Conservation (phyloP, 2,888 invertebrate species). For the Andrena trimmerana region DNA sequence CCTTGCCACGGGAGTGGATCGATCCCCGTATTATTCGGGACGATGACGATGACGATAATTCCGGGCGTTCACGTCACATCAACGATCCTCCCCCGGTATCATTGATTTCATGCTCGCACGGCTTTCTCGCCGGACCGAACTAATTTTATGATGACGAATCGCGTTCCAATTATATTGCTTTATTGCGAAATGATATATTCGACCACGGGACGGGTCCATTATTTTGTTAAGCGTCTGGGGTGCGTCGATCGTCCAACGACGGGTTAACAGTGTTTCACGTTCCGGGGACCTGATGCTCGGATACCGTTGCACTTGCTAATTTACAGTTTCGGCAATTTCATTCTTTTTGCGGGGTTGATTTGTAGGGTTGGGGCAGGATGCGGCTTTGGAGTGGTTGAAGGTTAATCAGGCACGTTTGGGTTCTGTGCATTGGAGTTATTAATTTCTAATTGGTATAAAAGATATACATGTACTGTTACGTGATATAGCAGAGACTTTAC, state of each 20-base stretch:
- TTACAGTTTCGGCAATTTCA: too few species aligned
- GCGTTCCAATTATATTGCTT: conserved; percentile 48
- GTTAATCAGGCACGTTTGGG: too few species aligned
- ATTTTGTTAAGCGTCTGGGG: neutral
- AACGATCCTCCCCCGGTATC: conserved; percentile 42
- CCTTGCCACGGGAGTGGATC: conserved; percentile 60
- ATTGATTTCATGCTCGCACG: conserved; percentile 54
- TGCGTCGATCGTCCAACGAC: neutral
- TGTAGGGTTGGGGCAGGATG: too few species aligned
- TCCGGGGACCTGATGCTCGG: neutral
- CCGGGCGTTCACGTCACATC: conserved; percentile 45
- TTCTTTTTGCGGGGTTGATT: too few species aligned
- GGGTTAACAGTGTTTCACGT: neutral
- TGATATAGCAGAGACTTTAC: too few species aligned
- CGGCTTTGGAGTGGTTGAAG: too few species aligned
- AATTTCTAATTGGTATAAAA: too few species aligned
- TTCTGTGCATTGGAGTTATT: too few species aligned
- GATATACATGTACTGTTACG: too few species aligned
- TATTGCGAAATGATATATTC: conserved; percentile 36
- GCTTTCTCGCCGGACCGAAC: conserved; percentile 15
- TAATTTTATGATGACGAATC: conserved; percentile 60
- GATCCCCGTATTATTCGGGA: conserved; percentile 56
- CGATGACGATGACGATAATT: conserved; percentile 66
- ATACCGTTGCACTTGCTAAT: too few species aligned
- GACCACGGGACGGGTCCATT: neutral